Evolutionary conservation across 2,797 vertebrate species (phyloP).

Genomic region (Squalus acanthias): DNA sequence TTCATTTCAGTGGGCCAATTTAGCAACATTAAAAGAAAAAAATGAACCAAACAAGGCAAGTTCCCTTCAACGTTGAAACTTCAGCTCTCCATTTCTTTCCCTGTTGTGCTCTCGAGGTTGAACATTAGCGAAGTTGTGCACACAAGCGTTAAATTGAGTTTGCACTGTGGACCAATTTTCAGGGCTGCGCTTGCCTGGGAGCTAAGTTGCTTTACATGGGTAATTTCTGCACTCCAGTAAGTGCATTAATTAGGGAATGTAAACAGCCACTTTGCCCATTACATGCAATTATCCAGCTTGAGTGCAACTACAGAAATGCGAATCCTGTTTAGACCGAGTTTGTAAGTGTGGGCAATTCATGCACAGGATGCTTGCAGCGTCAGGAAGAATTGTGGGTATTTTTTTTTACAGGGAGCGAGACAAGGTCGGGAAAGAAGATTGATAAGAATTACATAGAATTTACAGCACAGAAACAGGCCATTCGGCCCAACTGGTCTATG

Average conservation of each 20-base stretch:
- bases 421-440: neutral
- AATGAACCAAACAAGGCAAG: neutral
- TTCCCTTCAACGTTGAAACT: neutral
- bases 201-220: conserved; percentile 28
- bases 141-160: conserved; percentile 32
- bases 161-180: conserved; percentile 34
- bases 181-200: conserved; percentile 8
- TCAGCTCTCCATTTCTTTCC: conserved; percentile 4
- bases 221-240: conserved; percentile 31
- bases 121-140: conserved; percentile 23
- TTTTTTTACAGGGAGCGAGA: neutral
- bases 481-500: neutral
- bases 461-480: neutral
- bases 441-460: neutral
- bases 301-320: neutral
- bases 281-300: conserved; percentile 20
- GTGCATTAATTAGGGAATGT: conserved; percentile 32
- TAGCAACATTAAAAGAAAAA: neutral
- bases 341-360: neutral
- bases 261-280: conserved; percentile 33
- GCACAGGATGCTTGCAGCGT: neutral
- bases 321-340: neutral
- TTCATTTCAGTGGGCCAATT: neutral
- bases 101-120: neutral
- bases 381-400: neutral